Evolutionary conservation across 2,797 vertebrate species (phyloP).

Genomic region (Sciaenops ocellatus): DNA sequence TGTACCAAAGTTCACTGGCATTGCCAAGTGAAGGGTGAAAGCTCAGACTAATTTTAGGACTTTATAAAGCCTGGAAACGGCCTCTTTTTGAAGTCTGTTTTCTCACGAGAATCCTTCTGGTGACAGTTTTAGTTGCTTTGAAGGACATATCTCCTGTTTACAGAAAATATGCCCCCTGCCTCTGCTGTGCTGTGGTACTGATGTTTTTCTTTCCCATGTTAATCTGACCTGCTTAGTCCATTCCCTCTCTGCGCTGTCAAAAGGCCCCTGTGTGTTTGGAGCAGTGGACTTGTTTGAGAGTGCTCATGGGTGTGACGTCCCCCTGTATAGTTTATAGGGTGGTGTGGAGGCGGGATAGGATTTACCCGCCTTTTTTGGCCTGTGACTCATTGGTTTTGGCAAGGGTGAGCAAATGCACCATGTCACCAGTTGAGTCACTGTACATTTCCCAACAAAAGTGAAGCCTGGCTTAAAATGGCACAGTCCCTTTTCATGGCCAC

Average conservation of each 20-base stretch:
- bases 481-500: conserved; percentile 39
- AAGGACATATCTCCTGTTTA: conserved; percentile 21
- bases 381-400: conserved; percentile 46
- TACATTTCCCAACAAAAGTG: conserved; percentile 44
- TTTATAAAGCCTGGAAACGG: conserved; percentile 42
- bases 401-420: conserved; percentile 31
- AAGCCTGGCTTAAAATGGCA: conserved; percentile 37
- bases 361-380: conserved; percentile 27
- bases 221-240: conserved; percentile 16
- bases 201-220: conserved; percentile 30
- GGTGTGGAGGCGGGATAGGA: background rate
- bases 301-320: conserved; percentile 36
- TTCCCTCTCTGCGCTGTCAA: background rate
- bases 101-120: conserved; percentile 36
- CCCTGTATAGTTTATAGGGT: background rate
- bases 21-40: conserved; percentile 23
- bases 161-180: conserved; percentile 8
- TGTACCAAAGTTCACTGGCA: conserved; percentile 4
- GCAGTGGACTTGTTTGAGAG: conserved; percentile 14
- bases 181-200: background rate
- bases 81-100: conserved; percentile 48
- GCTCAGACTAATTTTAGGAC: conserved; percentile 25
- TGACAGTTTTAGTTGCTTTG: conserved; percentile 25
- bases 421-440: conserved; percentile 60
- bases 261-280: conserved; percentile 22